phyloP scores from a whole-genome alignment of 1,140 invertebrate species.

The Sipha flava region DNA sequence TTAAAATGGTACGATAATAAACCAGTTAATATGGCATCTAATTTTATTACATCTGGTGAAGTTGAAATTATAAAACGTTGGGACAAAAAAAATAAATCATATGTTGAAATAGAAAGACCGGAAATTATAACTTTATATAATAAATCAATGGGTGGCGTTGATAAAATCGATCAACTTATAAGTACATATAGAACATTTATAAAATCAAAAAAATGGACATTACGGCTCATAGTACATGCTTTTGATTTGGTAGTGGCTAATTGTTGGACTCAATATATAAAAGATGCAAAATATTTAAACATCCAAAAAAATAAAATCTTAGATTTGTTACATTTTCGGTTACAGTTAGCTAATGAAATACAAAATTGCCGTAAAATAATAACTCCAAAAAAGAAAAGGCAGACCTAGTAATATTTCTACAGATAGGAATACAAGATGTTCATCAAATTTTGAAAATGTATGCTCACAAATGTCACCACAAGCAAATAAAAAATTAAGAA shows the following conservation, averaged over 20 bases:
- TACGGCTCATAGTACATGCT: constrained; percentile 28
- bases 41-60: constrained; percentile 34
- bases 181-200: constrained; percentile 34
- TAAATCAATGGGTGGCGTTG: constrained; percentile 44
- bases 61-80: constrained; percentile 37
- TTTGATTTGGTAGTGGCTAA: constrained; percentile 33
- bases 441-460: too few species aligned
- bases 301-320: not conserved
- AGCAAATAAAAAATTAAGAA: too few species aligned
- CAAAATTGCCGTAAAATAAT: too few species aligned
- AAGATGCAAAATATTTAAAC: not conserved
- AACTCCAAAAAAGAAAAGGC: too few species aligned
- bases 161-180: constrained; percentile 39
- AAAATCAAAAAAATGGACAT: constrained; percentile 33
- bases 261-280: constrained; percentile 34
- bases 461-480: too few species aligned
- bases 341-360: too few species aligned
- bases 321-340: too few species aligned
- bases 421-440: too few species aligned
- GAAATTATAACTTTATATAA: constrained; percentile 43
- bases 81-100: constrained; percentile 40
- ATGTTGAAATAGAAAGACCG: constrained; percentile 41
- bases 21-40: not conserved
- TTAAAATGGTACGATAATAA: not conserved
- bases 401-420: too few species aligned